Percentiles rank a stretch among this genome's conserved stretches.
Evolutionary conservation across 2,888 invertebrate species (phyloP).

Genomic region (Poecilobothrus nobilitatus): DNA sequence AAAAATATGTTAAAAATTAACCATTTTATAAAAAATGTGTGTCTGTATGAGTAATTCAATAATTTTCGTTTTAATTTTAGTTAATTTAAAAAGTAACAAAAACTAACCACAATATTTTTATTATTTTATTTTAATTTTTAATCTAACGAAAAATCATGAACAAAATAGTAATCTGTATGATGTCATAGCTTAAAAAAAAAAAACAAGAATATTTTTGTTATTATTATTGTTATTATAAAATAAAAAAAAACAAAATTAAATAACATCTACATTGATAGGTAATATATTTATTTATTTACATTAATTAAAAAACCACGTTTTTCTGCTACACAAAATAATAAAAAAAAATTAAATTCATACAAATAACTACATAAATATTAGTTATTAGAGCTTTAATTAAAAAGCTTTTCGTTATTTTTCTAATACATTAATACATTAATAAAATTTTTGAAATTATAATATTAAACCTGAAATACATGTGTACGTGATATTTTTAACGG

Average conservation of each 20-base stretch:
- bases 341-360: neutral
- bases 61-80: too few relatives aligned
- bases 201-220: neutral
- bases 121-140: too few relatives aligned
- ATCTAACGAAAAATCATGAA: neutral
- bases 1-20: too few relatives aligned
- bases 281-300: neutral
- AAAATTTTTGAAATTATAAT: too few relatives aligned
- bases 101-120: too few relatives aligned
- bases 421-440: too few relatives aligned
- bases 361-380: neutral
- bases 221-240: neutral
- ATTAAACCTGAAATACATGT: too few relatives aligned
- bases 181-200: conserved; percentile 1
- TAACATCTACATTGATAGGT: neutral
- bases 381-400: neutral
- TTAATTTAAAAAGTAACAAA: too few relatives aligned
- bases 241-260: neutral
- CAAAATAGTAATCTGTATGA: neutral
- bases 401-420: neutral
- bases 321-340: neutral
- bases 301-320: neutral
- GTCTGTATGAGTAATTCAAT: too few relatives aligned
- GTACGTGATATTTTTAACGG: too few relatives aligned
- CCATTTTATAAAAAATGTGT: too few relatives aligned